Evolutionary conservation across 2,797 vertebrate genomes (phyloP).

Genomic region (Mus spretus): DNA sequence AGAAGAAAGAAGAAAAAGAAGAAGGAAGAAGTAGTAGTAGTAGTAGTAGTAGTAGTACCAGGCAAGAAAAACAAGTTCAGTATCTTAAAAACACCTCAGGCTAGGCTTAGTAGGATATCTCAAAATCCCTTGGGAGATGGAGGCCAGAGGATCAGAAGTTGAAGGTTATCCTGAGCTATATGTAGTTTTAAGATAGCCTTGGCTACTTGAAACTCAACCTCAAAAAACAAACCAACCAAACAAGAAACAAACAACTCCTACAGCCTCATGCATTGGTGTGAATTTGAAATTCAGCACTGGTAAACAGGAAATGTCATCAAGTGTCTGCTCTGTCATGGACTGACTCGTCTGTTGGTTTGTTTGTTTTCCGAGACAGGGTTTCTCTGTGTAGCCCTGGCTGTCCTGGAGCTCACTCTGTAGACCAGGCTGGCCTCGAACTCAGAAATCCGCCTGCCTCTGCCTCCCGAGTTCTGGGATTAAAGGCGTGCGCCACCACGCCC

Average conservation of each 20-base stretch:
- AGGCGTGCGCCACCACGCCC: no score
- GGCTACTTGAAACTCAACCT: not conserved
- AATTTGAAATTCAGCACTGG: conserved; percentile 58
- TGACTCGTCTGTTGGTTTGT: not conserved
- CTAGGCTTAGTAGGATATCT: not conserved
- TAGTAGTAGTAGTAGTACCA: not conserved
- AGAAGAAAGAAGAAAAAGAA: no score
- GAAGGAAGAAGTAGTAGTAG: no score
- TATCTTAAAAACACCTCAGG: conserved; percentile 21
- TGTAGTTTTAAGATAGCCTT: not conserved
- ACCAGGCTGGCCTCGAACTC: no score
- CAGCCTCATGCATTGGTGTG: not conserved
- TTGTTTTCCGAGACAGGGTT: no score
- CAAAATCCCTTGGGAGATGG: not conserved
- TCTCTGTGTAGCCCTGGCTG: no score
- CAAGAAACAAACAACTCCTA: not conserved
- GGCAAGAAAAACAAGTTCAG: conserved; percentile 5
- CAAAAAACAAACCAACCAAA: not conserved
- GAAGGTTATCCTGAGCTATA: not conserved
- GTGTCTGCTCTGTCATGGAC: not conserved
- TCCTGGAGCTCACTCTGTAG: no score
- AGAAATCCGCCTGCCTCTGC: no score
- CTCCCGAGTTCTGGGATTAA: no score
- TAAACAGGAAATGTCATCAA: conserved; percentile 14
- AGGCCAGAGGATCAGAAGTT: not conserved